phyloP scores from a whole-genome alignment of 2,888 invertebrate species.

The Augochlorella aurata region DNA sequence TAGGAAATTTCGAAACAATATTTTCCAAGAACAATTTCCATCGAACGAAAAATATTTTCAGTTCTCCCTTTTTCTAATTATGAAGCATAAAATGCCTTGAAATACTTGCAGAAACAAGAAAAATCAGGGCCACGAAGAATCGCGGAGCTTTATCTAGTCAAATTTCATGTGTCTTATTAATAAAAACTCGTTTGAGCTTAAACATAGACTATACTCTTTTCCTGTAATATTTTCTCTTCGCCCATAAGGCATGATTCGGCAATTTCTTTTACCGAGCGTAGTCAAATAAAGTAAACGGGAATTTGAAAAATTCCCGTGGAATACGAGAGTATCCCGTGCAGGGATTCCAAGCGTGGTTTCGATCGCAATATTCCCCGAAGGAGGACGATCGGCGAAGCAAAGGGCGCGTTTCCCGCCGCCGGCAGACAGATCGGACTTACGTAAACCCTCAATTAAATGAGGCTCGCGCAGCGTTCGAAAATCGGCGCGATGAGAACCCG shows the following conservation, averaged over 20 bases:
- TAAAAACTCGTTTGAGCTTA: not conserved
- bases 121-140: not conserved
- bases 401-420: not conserved
- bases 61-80: not conserved
- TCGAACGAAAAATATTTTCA: not conserved
- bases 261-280: not conserved
- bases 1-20: not conserved
- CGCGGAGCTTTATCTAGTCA: too few species aligned
- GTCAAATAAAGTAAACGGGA: not conserved
- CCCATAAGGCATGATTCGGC: not conserved
- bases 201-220: not conserved
- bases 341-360: conserved; percentile 32
- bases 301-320: not conserved
- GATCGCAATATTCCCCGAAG: conserved; percentile 47
- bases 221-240: not conserved
- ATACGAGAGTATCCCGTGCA: conserved; percentile 6
- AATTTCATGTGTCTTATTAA: too few species aligned
- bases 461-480: conserved; percentile 41
- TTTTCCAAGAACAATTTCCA: not conserved
- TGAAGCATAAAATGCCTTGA: not conserved
- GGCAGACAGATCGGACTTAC: conserved; percentile 28
- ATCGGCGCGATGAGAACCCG: conserved; percentile 51
- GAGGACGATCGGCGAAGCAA: conserved; percentile 36
- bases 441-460: conserved; percentile 55
- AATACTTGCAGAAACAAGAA: not conserved